phyloP scores from a whole-genome alignment of 1,140 invertebrate species.

The Drosophila busckii region DNA sequence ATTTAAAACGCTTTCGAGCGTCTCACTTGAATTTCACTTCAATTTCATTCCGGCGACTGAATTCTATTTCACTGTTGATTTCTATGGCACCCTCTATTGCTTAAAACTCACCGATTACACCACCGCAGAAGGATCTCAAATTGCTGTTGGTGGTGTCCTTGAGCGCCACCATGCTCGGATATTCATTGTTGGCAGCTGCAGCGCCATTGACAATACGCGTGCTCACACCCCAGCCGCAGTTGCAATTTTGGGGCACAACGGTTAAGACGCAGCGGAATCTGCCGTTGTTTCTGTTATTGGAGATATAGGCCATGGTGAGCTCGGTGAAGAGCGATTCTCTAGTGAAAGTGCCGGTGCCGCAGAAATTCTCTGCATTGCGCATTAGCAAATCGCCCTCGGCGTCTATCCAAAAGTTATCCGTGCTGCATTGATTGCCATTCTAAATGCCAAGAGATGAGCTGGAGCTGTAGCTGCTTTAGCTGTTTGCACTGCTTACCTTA shows the following conservation, averaged over 20 bases:
- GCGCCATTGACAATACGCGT: constrained; percentile 61
- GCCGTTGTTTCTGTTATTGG: constrained; percentile 27
- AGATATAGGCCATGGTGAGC: constrained; percentile 59
- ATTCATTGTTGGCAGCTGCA: constrained; percentile 52
- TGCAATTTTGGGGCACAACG: constrained; percentile 40
- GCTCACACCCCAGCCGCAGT: constrained; percentile 65
- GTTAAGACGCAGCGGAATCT: constrained; percentile 52
- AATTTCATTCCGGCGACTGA: no score
- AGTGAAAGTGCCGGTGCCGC: constrained; percentile 49
- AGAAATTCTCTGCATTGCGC: constrained; percentile 63
- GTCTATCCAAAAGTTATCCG: constrained; percentile 67
- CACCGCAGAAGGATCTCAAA: constrained; percentile 48
- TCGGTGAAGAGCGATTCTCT: constrained; percentile 58
- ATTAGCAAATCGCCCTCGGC: constrained; percentile 60
- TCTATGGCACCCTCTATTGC: no score
- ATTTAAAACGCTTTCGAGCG: no score
- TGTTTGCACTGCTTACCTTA: constrained; percentile 33
- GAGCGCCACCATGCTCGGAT: constrained; percentile 58
- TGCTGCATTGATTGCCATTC: constrained; percentile 30
- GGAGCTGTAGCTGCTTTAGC: no score
- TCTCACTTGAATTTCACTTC: no score
- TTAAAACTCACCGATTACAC: constrained; percentile 46
- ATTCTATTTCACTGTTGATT: no score
- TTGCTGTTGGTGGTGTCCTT: constrained; percentile 35
- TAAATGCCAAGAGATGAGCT: background rate